Base-by-base conservation (phyloP, 2,797 vertebrate species). In the Bothrops alternatus region DNA sequence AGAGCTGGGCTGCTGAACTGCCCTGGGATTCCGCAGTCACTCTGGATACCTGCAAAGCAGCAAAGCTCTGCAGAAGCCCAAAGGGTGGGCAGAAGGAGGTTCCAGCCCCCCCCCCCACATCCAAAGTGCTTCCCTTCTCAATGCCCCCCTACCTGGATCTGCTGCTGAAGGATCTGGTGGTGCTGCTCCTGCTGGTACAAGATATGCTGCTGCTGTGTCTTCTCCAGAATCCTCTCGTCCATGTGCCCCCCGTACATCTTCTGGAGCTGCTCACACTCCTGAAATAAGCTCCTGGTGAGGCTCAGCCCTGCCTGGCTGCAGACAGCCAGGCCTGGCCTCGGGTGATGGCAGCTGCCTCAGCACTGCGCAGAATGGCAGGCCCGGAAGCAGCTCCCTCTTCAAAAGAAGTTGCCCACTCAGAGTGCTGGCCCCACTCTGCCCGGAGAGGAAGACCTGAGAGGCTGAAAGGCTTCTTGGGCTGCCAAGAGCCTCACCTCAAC, bases 211-310 rank as follows among this genome's bases (percentile, higher is more conserved):
- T 99, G 99, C 97, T 99, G 99, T 0, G 99, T 99, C 97, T 99
- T 98, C 96, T 99, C 99, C 97, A 99, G 97, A 32, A 98, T 95
- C 86, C 98, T 96, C 96, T 99, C 99, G 1, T 99, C 99, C 96
- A 99, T 98, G 94, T 98, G 98, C 88, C 97, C 97, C 2, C 99
- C 99, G 0, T 99, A 99, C 98, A 99, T 98, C 98, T 99, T 99
- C 98, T 99, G 99, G 69, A 99, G 98, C 97, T 99, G 99, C 97
- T 99, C 99, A 88, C 99, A 99, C 97, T 99, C 99, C 99, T 99
- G 95, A 20, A 95, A 96, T 91, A 63, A 91, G 28, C 2, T 0
- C 0, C 28, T 85, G 4, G 42, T 8, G 26, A 63, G 12, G 12
- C 42, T 63, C 12, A 1, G 42, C n/a, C 10, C 12, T 89, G 26